A percentile compares a stretch with the other conserved stretches of the same genome.
Conservation (phyloP, 2,888 invertebrate genomes). For the Deilephila porcellus region DNA sequence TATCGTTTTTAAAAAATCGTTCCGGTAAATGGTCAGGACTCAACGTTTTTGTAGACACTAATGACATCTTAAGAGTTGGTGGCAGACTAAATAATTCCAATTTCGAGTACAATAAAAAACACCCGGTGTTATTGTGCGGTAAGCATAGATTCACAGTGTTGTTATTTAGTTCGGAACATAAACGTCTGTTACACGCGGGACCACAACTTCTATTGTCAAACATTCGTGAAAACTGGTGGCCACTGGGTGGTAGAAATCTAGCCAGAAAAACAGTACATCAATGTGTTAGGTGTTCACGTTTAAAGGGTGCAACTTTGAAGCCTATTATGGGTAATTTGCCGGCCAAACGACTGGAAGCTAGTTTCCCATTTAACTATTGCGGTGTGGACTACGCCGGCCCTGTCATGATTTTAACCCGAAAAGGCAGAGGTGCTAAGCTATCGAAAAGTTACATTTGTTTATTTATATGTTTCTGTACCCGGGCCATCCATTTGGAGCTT, state of each 20-base stretch:
- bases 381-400: constrained; percentile 34
- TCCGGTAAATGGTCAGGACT: no score
- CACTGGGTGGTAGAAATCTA: constrained; percentile 33
- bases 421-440: constrained; percentile 36
- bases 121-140: constrained; percentile 39
- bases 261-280: constrained; percentile 20
- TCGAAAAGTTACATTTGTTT: constrained; percentile 39
- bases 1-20: no score
- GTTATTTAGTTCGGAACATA: constrained; percentile 37
- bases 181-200: constrained; percentile 35
- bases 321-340: not conserved
- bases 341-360: not conserved
- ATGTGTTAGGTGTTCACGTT: not conserved
- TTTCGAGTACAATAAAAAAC: constrained; percentile 36
- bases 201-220: constrained; percentile 36
- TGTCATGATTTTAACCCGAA: constrained; percentile 31
- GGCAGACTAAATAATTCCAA: constrained; percentile 28
- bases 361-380: not conserved
- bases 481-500: constrained; percentile 49
- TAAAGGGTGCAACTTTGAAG: not conserved
- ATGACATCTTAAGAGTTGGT: constrained; percentile 28
- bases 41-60: no score
- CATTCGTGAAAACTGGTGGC: constrained; percentile 37
- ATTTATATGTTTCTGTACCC: constrained; percentile 42
- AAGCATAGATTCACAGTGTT: constrained; percentile 39